Conservation (phyloP, 2,888 invertebrate genomes). For the Aspidiotus destructor region DNA sequence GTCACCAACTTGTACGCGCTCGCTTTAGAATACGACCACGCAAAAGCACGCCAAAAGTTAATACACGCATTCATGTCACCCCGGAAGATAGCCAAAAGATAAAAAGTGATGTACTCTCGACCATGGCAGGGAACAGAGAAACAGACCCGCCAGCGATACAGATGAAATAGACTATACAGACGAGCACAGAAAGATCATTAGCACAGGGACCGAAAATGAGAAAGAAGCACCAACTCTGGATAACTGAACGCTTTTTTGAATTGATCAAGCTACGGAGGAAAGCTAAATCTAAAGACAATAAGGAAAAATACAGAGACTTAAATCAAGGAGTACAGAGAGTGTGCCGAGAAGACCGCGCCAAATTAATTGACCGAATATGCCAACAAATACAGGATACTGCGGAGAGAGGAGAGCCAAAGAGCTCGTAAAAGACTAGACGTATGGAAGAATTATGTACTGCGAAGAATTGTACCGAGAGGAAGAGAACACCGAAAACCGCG, state of each 20-base stretch:
- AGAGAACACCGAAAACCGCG: too few species aligned
- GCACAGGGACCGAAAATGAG: constrained; percentile 2
- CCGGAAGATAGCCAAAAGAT: not conserved
- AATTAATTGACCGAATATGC: too few species aligned
- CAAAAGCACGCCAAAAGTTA: not conserved
- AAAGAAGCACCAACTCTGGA: not conserved
- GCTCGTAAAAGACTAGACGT: too few species aligned
- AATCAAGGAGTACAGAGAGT: too few species aligned
- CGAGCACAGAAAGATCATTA: not conserved
- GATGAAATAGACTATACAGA: not conserved
- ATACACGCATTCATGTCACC: not conserved
- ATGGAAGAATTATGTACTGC: too few species aligned
- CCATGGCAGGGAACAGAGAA: not conserved
- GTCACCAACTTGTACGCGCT: too few species aligned
- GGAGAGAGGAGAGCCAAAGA: too few species aligned
- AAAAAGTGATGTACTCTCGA: not conserved
- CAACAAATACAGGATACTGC: too few species aligned
- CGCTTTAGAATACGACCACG: not conserved
- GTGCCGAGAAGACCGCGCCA: too few species aligned
- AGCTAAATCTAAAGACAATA: too few species aligned
- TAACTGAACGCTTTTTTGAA: not conserved
- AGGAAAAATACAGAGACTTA: too few species aligned
- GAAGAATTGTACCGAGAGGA: too few species aligned
- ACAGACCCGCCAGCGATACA: not conserved
- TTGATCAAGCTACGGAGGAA: not conserved